Conservation (phyloP, 2,888 invertebrate genomes). For the Trisateles emortualis region DNA sequence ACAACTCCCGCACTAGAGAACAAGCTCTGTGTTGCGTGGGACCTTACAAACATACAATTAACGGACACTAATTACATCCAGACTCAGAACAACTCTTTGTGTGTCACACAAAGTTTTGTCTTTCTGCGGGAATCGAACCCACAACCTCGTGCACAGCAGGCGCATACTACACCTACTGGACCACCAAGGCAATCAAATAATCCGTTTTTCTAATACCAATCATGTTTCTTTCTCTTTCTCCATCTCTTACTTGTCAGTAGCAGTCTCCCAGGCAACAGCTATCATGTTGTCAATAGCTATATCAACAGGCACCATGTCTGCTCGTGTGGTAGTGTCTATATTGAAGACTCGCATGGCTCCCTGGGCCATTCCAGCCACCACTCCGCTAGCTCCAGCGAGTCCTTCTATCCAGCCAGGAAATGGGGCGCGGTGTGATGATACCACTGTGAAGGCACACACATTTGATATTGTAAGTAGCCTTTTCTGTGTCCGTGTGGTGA, state of each 20-base stretch:
- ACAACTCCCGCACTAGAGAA: too few relatives aligned
- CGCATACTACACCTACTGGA: too few relatives aligned
- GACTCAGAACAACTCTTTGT: too few relatives aligned
- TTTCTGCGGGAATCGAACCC: too few relatives aligned
- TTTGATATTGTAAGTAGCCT: neutral
- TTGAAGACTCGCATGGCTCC: constrained; percentile 89
- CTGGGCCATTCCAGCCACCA: constrained; percentile 89
- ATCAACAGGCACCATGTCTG: constrained; percentile 94
- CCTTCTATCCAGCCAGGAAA: constrained; percentile 95
- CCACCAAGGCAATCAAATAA: too few relatives aligned
- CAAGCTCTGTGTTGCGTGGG: too few relatives aligned
- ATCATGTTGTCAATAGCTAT: constrained; percentile 91
- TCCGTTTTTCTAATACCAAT: too few relatives aligned
- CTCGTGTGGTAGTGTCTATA: constrained; percentile 78
- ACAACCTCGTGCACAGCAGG: too few relatives aligned
- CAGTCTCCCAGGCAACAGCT: constrained; percentile 90
- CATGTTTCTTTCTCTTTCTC: neutral
- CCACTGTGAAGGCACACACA: constrained; percentile 72
- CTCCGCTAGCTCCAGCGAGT: constrained; percentile 93
- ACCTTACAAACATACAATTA: too few relatives aligned
- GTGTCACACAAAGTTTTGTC: too few relatives aligned
- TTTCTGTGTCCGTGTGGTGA: too few relatives aligned
- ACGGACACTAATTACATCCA: too few relatives aligned
- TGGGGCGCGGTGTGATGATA: constrained; percentile 87
- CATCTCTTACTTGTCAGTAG: constrained; percentile 44